Evolutionary conservation across 2,113 vertebrate genomes (phyloP).

Genomic region (Cynoglossus semilaevis): DNA sequence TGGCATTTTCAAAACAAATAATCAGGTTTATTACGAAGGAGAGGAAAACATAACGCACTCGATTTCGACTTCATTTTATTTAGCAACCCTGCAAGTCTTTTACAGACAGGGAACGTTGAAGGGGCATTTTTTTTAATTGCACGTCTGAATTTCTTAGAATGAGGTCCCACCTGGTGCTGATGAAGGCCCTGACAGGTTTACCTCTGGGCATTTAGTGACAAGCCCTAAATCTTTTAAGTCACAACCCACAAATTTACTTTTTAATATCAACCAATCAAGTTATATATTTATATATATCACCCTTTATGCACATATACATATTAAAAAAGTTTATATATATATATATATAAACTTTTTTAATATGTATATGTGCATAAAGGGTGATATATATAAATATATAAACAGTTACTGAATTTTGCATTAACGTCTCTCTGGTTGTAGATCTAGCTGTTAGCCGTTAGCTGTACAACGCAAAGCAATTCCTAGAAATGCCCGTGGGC

Average conservation of each 20-base stretch:
- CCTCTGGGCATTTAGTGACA: neutral
- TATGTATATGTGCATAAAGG: too few relatives aligned
- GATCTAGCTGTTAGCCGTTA: too few relatives aligned
- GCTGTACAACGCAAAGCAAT: neutral
- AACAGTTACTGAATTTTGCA: too few relatives aligned
- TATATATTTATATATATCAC: too few relatives aligned
- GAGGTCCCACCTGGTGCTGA: constrained; percentile 7
- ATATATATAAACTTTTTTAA: too few relatives aligned
- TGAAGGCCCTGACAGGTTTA: neutral
- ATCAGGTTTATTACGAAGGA: constrained; percentile 11
- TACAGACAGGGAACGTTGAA: constrained; percentile 4
- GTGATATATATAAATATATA: too few relatives aligned
- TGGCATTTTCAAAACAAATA: constrained; percentile 54
- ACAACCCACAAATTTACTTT: too few relatives aligned
- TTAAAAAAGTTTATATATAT: too few relatives aligned
- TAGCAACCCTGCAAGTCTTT: constrained; percentile 23
- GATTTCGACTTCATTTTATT: neutral
- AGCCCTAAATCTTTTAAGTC: neutral
- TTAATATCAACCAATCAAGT: too few relatives aligned
- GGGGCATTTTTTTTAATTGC: constrained; percentile 59
- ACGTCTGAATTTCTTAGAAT: constrained; percentile 29
- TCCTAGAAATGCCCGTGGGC: neutral
- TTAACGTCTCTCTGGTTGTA: too few relatives aligned
- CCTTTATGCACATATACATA: too few relatives aligned
- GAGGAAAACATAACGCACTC: constrained; percentile 19